These are phyloP conservation scores for Heliconius hermathena DNA, from an alignment of 1,140 invertebrate species.

Conservation along the genomic window DNA sequence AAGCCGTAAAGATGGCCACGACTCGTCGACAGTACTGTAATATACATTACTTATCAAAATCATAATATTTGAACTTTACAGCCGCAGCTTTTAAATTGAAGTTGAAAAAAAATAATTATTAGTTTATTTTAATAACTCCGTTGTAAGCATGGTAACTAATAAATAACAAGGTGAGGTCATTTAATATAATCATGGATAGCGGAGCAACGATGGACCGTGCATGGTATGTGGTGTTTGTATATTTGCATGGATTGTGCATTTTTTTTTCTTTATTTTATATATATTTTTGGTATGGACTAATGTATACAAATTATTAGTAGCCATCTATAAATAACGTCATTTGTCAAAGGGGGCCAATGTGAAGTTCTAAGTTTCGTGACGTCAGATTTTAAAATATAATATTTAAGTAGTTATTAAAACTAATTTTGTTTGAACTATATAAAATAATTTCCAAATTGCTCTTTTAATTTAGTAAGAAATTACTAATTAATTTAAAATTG, in stretches of 20 bases:
- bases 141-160: slow-evolving; percentile 30
- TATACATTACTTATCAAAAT: not conserved
- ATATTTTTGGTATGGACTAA: too few relatives aligned
- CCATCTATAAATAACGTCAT: too few relatives aligned
- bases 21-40: not conserved
- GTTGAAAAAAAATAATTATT: not conserved
- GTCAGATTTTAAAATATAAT: too few relatives aligned
- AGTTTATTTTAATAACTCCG: not conserved
- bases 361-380: too few relatives aligned
- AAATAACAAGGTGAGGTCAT: slow-evolving; percentile 23
- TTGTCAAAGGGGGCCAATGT: too few relatives aligned
- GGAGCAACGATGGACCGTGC: slow-evolving; percentile 36
- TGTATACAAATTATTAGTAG: too few relatives aligned
- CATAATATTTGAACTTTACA: not conserved
- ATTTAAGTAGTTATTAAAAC: too few relatives aligned
- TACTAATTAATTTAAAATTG: too few relatives aligned
- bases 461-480: too few relatives aligned
- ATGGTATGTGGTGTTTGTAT: slow-evolving; percentile 50
- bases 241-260: slow-evolving; percentile 34
- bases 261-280: not conserved
- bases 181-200: slow-evolving; percentile 1
- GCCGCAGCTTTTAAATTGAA: not conserved
- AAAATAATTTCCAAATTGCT: too few relatives aligned
- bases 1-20: too few relatives aligned
- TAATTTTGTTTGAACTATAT: too few relatives aligned